Evolutionary conservation across 2,797 vertebrate species (phyloP).

Genomic region (Danio tinwini): DNA sequence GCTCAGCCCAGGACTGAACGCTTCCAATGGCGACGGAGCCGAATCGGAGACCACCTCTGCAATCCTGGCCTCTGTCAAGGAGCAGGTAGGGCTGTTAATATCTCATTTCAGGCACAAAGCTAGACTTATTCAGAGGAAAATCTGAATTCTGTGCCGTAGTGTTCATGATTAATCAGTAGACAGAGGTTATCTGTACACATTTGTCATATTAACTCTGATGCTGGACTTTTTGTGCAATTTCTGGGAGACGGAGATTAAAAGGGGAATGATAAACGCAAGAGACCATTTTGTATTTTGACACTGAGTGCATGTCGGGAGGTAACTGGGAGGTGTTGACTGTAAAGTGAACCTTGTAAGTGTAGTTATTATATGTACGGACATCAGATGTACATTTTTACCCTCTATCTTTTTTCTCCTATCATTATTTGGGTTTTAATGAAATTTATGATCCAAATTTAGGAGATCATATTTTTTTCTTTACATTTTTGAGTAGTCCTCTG

Average conservation of each 20-base stretch:
- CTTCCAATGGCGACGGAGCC: slow-evolving; percentile 92
- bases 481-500: background rate
- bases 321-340: background rate
- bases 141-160: background rate
- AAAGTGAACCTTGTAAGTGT: slow-evolving; percentile 14
- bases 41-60: slow-evolving; percentile 96
- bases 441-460: background rate
- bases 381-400: background rate
- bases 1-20: slow-evolving; percentile 88
- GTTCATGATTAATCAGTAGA: slow-evolving; percentile 34
- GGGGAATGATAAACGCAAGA: slow-evolving; percentile 45
- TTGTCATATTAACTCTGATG: slow-evolving; percentile 55
- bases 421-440: background rate
- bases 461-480: background rate
- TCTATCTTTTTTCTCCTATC: background rate
- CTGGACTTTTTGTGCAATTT: slow-evolving; percentile 30
- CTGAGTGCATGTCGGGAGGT: background rate
- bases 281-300: slow-evolving; percentile 1
- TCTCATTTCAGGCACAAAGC: slow-evolving; percentile 4
- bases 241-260: slow-evolving; percentile 50
- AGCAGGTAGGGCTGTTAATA: slow-evolving; percentile 84
- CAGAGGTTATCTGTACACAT: slow-evolving; percentile 37
- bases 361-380: background rate
- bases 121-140: background rate
- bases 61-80: slow-evolving; percentile 97